Evolutionary conservation across 1,140 invertebrate species (phyloP).

Genomic region (Anoplophora glabripennis): DNA sequence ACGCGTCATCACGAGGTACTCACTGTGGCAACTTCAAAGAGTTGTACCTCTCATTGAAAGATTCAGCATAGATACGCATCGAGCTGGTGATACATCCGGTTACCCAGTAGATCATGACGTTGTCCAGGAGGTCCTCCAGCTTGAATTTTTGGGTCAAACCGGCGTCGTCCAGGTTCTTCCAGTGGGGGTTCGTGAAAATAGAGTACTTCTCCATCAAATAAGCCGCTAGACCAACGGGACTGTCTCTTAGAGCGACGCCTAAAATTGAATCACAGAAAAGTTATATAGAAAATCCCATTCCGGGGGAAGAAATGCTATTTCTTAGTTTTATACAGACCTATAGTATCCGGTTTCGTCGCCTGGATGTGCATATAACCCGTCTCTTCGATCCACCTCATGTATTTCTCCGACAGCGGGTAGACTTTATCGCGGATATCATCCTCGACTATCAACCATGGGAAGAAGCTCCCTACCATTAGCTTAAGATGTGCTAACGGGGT

Average conservation of each 20-base stretch:
- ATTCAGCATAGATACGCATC: conserved; percentile 71
- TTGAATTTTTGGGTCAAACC: conserved; percentile 63
- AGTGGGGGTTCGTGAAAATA: conserved; percentile 63
- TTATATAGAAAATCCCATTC: conserved; percentile 10
- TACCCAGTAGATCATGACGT: conserved; percentile 85
- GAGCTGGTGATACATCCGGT: conserved; percentile 74
- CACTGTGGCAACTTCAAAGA: conserved; percentile 53
- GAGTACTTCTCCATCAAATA: conserved; percentile 87
- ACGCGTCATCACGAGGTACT: no score
- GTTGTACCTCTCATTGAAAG: conserved; percentile 45
- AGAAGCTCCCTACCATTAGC: conserved; percentile 53
- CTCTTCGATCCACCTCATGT: conserved; percentile 60
- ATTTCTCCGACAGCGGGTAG: conserved; percentile 58
- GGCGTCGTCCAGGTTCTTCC: conserved; percentile 54
- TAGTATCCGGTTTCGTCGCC: conserved; percentile 87
- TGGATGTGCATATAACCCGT: conserved; percentile 82
- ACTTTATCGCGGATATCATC: conserved; percentile 56
- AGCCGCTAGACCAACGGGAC: conserved; percentile 71
- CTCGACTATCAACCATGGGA: conserved; percentile 58
- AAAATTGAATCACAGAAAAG: conserved; percentile 43
- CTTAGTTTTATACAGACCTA: no score
- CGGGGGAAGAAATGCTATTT: no score
- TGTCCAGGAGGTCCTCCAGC: conserved; percentile 77
- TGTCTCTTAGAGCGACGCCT: conserved; percentile 61
- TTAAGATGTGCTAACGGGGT: conserved; percentile 50